Evolutionary conservation across 2,113 vertebrate species (phyloP).

Genomic region (Clarias gariepinus): DNA sequence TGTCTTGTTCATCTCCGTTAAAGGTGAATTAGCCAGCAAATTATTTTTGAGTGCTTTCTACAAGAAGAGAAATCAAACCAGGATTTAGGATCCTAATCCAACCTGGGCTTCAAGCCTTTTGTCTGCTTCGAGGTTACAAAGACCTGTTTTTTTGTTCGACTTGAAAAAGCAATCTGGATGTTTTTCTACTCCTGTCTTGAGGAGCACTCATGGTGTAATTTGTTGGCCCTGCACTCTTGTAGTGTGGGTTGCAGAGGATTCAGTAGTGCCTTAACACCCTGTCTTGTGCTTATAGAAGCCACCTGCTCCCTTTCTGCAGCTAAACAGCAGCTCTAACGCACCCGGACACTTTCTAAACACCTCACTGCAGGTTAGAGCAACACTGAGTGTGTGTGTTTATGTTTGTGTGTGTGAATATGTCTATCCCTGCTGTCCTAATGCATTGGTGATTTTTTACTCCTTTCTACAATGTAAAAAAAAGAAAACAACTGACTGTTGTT

Average conservation of each 20-base stretch:
- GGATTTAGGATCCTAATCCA: not conserved
- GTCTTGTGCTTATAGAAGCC: conserved; percentile 79
- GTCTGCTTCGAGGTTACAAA: no score
- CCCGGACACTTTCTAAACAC: conserved; percentile 32
- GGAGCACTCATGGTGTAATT: conserved; percentile 21
- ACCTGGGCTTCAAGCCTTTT: no score
- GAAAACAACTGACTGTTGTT: no score
- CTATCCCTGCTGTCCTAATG: conserved; percentile 12
- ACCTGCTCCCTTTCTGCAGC: conserved; percentile 77
- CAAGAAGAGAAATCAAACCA: not conserved
- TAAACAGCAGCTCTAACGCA: conserved; percentile 58
- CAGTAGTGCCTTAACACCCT: conserved; percentile 19
- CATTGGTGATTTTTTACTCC: not conserved
- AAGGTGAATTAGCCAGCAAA: conserved; percentile 22
- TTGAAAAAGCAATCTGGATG: not conserved
- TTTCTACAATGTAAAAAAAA: not conserved
- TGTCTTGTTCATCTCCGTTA: conserved; percentile 19
- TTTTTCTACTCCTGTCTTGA: not conserved
- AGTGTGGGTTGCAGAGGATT: not conserved
- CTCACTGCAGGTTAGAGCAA: conserved; percentile 34
- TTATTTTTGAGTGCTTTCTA: conserved; percentile 10
- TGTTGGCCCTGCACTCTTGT: conserved; percentile 25
- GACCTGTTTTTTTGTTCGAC: not conserved
- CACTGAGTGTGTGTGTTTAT: conserved; percentile 49
- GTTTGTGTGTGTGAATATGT: conserved; percentile 28